These are phyloP conservation scores for Antennarius striatus DNA, from an alignment of 2,113 vertebrate species.

Conservation along the genomic window DNA sequence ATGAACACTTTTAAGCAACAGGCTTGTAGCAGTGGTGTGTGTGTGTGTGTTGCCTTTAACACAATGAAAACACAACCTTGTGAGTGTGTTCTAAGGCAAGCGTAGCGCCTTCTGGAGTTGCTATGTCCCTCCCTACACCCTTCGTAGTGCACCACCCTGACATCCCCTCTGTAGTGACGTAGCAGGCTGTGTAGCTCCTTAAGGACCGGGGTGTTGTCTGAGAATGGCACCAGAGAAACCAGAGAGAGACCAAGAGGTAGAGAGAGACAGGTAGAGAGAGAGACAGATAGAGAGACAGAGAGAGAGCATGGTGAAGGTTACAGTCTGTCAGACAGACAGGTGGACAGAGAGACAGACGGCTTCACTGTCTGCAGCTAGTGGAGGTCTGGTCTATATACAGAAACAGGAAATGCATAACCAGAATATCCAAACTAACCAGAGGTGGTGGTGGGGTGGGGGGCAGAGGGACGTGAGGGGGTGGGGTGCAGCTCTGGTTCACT, in stretches of 20 bases:
- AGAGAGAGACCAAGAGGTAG: conserved; percentile 13
- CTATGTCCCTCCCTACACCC: background rate
- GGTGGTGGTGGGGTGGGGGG: background rate
- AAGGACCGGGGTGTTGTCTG: conserved; percentile 73
- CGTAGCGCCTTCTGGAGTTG: background rate
- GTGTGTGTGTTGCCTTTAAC: background rate
- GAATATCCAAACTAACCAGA: conserved; percentile 53
- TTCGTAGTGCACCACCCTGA: conserved; percentile 1
- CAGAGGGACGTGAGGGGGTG: too few species aligned
- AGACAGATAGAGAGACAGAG: background rate
- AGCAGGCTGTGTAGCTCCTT: conserved; percentile 45
- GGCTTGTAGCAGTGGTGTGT: background rate
- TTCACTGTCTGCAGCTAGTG: conserved; percentile 17
- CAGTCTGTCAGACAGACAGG: background rate
- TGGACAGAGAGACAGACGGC: conserved; percentile 19
- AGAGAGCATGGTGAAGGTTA: too few species aligned
- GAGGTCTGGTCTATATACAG: conserved; percentile 61
- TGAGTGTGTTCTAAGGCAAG: background rate
- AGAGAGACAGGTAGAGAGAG: conserved; percentile 14
- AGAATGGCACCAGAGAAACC: conserved; percentile 72
- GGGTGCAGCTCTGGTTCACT: conserved; percentile 30
- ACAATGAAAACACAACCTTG: background rate
- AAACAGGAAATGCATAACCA: conserved; percentile 62
- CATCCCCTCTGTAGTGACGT: conserved; percentile 2
- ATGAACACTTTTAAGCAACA: background rate